Conservation (phyloP, 2,888 invertebrate genomes). For the Oxystoma pomonae region DNA sequence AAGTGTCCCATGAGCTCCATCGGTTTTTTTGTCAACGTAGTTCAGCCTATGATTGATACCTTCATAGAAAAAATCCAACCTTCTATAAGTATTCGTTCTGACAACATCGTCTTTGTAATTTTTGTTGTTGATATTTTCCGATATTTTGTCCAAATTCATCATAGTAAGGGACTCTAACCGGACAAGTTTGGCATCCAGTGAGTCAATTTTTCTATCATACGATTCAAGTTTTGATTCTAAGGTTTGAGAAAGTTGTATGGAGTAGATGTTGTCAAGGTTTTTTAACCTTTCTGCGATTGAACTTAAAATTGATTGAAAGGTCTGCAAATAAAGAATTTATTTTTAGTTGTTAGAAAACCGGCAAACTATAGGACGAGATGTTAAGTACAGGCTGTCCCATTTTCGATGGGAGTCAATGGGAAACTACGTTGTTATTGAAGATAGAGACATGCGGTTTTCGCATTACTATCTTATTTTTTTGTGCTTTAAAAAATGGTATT, state of each 20-base stretch:
- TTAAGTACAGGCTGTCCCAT: too few species aligned
- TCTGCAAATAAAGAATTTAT: too few species aligned
- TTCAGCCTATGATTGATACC: conserved; percentile 44
- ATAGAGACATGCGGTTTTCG: too few species aligned
- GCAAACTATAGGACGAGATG: too few species aligned
- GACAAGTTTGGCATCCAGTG: conserved; percentile 43
- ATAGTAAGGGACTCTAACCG: conserved; percentile 44
- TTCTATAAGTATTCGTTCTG: conserved; percentile 43
- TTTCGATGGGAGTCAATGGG: too few species aligned
- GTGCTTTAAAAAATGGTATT: too few species aligned
- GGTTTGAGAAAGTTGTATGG: conserved; percentile 41
- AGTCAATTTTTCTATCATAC: conserved; percentile 46
- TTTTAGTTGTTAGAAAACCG: too few species aligned
- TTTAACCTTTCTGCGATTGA: conserved; percentile 46
- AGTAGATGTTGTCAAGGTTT: conserved; percentile 42
- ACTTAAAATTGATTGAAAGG: conserved; percentile 38
- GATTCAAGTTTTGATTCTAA: conserved; percentile 46
- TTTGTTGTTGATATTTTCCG: conserved; percentile 44
- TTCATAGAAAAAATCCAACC: conserved; percentile 47
- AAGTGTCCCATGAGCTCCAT: conserved; percentile 40
- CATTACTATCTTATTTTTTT: too few species aligned
- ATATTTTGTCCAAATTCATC: conserved; percentile 43
- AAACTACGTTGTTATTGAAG: too few species aligned
- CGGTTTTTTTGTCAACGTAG: conserved; percentile 44
- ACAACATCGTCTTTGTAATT: conserved; percentile 47